Base-by-base conservation (phyloP, 2,113 vertebrate genomes). In the Egretta garzetta region DNA sequence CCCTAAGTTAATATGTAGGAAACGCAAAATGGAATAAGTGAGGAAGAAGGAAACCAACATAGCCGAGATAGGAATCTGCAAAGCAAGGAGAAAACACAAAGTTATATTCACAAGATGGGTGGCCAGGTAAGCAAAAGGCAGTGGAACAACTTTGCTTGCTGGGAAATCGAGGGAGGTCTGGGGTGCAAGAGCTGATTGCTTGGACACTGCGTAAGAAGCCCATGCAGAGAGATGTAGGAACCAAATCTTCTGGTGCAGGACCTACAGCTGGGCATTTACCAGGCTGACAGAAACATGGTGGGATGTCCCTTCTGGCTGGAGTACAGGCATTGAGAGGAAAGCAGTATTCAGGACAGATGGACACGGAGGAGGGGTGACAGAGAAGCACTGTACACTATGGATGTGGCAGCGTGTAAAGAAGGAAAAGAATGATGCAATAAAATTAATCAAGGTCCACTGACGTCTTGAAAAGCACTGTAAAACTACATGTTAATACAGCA, bases 11-110 rank as follows among this genome's bases (percentile, higher is more conserved):
- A 75, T 53, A 85, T 0, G 8, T 60, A 85, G 81, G 92, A 91
- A 95, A 93, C 4, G 0, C 27, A 50, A 93, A 95, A 72, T 64
- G 22, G 53, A 80, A 30, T 72, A 94, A 94, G 67, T 0, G 22
- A 87, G 80, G 70, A 93, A 85, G 81, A 92, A 85, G 43, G 20
- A 4, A 82, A 41, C 0, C 77, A 94, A 17, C 39, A 47, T 5
- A 90, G 21, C 33, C 4, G 5, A 95, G 94, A 89, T 71, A 90
- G 62, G 16, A 93, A 95, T 95, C 93, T 82, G 81, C 90, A 91
- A 81, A 91, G 90, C 49, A 88, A 93, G 74, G 63, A 82, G 77
- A 86, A 95, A 95, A 82, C 39, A n/a, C 45, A 11, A 77, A 58
- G 43, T 67, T 72, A 8, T 66, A 70, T 59, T 80, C 86, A 80